Evolutionary conservation across 1,140 invertebrate genomes (phyloP), one percentile per base, ranked within the genome.

Genomic region (Nomia melanderi): DNA sequence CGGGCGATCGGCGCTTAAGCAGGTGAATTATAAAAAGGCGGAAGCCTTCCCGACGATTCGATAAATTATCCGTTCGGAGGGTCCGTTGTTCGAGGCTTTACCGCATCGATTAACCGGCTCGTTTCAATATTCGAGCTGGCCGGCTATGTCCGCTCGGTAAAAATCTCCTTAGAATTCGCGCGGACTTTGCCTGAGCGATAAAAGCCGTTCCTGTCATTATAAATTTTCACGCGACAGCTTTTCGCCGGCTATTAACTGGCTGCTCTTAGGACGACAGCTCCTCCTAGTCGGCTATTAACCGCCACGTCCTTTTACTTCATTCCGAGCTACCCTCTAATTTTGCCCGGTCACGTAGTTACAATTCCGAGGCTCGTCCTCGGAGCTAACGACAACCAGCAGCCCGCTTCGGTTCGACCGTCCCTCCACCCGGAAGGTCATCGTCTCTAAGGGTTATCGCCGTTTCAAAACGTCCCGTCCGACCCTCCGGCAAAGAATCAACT

Each of bases 311-410:
- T 77, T 77, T 41, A 54, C 66, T 54, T 69, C 73, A 59, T 76
- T 76, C 57, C 73, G 20, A 69, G 65, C 73, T 54, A 76, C 75
- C 75, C 66, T 77, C 57, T 77, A 71, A 77, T 70, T 77, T 77
- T 44, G 33, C 75, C 56, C 39, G 73, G 75, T 70, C 66, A 62
- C 57, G 66, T 71, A 71, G 75, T 70, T 77, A 70, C 75, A 71
- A 71, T 70, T 71, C 41, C 73, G 63, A 20, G 47, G 17, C 47
- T 20, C 59, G 39, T 53, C 31, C 71, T 36, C 50, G 65, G 20
- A 39, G 17, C 23, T 47, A 69, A 69, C 64, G 73, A 29, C 54
- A 31, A 2, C 23, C 44, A n/a, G 14, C 50, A 8, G 2, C 25
- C 0, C 20, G 4, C 1, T 20, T n/a, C n/a, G 6, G 1, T 20